Conservation (phyloP, 1,140 invertebrate genomes). For the Wiebesia pumilae region DNA sequence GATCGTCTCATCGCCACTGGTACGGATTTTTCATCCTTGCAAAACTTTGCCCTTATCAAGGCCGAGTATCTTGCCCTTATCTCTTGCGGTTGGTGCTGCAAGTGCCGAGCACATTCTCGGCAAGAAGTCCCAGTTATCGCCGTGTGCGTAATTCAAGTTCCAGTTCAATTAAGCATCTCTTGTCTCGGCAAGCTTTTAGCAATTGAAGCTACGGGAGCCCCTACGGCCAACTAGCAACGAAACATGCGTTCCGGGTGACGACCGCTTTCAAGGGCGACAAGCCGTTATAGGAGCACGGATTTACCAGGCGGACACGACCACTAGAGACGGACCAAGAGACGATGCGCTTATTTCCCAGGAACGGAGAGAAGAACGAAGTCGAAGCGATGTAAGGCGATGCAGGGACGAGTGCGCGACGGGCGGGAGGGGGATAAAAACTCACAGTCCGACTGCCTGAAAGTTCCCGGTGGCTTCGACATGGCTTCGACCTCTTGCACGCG, state of each 20-base stretch:
- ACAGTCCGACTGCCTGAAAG: conserved; percentile 58
- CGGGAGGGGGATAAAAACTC: conserved; percentile 47
- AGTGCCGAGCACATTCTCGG: too few relatives aligned
- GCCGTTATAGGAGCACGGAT: too few relatives aligned
- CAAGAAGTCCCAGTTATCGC: background rate
- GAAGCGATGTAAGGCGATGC: too few relatives aligned
- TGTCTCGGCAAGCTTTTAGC: background rate
- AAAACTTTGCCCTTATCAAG: background rate
- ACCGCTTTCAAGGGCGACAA: background rate
- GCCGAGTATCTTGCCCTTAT: background rate
- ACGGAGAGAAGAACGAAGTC: too few relatives aligned
- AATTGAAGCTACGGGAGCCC: background rate
- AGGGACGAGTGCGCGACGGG: background rate
- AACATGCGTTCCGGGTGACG: too few relatives aligned
- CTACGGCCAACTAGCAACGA: too few relatives aligned
- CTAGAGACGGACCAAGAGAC: too few relatives aligned
- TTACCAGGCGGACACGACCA: too few relatives aligned
- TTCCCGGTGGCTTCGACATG: conserved; percentile 58
- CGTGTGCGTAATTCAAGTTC: too few relatives aligned
- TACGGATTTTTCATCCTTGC: background rate
- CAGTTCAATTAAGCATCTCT: too few relatives aligned
- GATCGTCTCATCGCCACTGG: background rate
- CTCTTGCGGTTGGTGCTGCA: background rate
- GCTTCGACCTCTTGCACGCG: background rate
- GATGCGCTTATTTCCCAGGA: too few relatives aligned